Percentiles rank a stretch among this genome's conserved stretches.
Conservation (phyloP, 2,888 invertebrate genomes). For the Xestoiulus laeticollis region DNA sequence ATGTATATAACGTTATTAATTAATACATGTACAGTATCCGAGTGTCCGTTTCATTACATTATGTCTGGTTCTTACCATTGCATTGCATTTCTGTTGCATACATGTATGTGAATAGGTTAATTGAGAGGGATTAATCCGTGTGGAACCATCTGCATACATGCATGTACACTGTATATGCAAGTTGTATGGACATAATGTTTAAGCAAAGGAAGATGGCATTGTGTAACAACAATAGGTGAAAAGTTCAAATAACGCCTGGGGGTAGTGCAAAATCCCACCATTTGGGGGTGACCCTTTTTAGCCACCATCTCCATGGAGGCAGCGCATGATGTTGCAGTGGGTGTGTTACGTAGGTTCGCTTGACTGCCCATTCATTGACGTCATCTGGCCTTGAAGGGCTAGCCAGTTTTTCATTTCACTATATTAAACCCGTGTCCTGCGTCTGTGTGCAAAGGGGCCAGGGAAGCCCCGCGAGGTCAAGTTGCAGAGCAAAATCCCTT, state of each 20-base stretch:
- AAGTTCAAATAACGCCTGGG: background rate
- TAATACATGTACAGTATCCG: too few species aligned
- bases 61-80: too few species aligned
- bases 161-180: too few species aligned
- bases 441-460: background rate
- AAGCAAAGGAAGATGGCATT: background rate
- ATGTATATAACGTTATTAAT: too few species aligned
- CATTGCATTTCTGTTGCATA: too few species aligned
- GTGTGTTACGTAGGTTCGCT: background rate
- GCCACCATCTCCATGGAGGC: background rate
- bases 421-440: background rate
- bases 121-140: too few species aligned
- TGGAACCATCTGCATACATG: too few species aligned
- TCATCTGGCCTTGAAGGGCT: conserved; percentile 3
- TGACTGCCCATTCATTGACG: background rate
- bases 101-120: too few species aligned
- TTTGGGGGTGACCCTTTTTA: background rate
- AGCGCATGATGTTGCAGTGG: background rate
- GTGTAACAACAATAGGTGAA: background rate
- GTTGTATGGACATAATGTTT: background rate
- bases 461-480: background rate
- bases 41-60: too few species aligned
- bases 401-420: background rate
- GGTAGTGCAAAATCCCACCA: background rate
- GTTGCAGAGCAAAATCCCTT: background rate